Evolutionary conservation across 2,113 vertebrate genomes (phyloP).

Genomic region (Scartelaos histophorus): DNA sequence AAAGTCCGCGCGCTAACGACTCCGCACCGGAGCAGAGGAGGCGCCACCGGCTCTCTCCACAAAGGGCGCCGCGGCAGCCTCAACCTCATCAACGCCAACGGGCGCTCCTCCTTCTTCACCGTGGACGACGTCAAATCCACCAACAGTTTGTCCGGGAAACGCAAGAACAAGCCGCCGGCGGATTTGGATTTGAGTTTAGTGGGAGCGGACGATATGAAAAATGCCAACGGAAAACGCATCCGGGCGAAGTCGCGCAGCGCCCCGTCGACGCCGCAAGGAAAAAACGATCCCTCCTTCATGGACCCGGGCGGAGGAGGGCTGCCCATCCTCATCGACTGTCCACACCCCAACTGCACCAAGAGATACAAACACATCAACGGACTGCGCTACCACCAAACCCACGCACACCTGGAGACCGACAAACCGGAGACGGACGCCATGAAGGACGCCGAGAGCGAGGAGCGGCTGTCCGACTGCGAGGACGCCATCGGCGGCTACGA

Average conservation of each 20-base stretch:
- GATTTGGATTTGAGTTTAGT: constrained; percentile 91
- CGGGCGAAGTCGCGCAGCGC: constrained; percentile 95
- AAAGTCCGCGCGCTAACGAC: constrained; percentile 89
- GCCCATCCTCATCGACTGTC: constrained; percentile 95
- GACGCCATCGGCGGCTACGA: constrained; percentile 87
- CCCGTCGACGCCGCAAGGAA: constrained; percentile 93
- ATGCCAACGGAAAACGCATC: constrained; percentile 90
- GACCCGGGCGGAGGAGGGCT: constrained; percentile 88
- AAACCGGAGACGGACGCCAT: constrained; percentile 89
- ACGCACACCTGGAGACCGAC: constrained; percentile 93
- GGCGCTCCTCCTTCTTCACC: constrained; percentile 87
- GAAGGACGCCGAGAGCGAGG: constrained; percentile 84
- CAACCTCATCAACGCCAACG: constrained; percentile 86
- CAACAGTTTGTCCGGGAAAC: constrained; percentile 80
- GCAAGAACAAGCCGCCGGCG: constrained; percentile 90
- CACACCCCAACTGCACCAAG: constrained; percentile 98
- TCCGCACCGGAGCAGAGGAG: constrained; percentile 88
- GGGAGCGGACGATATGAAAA: constrained; percentile 86
- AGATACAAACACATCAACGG: constrained; percentile 99
- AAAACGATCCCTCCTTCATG: constrained; percentile 87
- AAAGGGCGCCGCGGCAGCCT: constrained; percentile 93
- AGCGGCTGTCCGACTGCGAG: constrained; percentile 94
- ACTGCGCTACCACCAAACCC: constrained; percentile 95
- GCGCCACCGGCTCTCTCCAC: constrained; percentile 71
- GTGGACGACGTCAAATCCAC: constrained; percentile 91